Base-by-base conservation (phyloP, 2,888 invertebrate species). In the Lampropteryx suffumata region DNA sequence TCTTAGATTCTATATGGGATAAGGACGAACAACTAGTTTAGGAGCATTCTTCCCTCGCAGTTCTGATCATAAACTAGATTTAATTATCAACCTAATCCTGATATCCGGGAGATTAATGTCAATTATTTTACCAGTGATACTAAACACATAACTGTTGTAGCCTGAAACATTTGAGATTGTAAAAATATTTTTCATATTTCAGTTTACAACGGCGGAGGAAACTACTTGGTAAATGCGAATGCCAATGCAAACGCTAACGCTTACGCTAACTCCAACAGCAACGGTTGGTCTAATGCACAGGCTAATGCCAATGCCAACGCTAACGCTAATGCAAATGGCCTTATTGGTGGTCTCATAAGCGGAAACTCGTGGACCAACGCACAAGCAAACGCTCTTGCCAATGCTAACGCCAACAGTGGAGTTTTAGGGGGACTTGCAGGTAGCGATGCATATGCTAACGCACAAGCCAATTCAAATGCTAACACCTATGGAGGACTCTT, bases 281-380 rank as follows among this genome's bases (percentile, higher is more conserved):
- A 43, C 17, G 45, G 37, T 1, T 40, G 34, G 7, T 26, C 43
- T 9, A 44, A 29, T 4, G 29, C 28, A 26, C 14, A 24, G 3
- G 29, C 49, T 1, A 39, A 21, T n/a, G 30, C 48, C 21, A 17
- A 24, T 6, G 34, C 42, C 2, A 34, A 43, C 17, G 45, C 45
- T 1, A 47, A 40, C n/a, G 32, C 43, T 9, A 44, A 29, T 4
- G 29, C 28, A 26, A 10, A 7, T 24, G 2, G 17, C 17, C n/a
- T n/a, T n/a, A n/a, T 12, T 12, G 34, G 17, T 5, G 34, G 34
- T 28, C 8, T 43, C 10, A 9, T 2, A 0, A 26, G 34, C 1
- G 17, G 40, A 21, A 13, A 13, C n/a, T n/a, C 1, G 2, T 42
- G 26, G 33, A 9, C 33, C 0, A 26, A 42, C n/a, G 33, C 42